These are phyloP conservation scores for Acanthisitta chloris DNA, from an alignment of 2,113 vertebrate genomes.

Conservation along the genomic window DNA sequence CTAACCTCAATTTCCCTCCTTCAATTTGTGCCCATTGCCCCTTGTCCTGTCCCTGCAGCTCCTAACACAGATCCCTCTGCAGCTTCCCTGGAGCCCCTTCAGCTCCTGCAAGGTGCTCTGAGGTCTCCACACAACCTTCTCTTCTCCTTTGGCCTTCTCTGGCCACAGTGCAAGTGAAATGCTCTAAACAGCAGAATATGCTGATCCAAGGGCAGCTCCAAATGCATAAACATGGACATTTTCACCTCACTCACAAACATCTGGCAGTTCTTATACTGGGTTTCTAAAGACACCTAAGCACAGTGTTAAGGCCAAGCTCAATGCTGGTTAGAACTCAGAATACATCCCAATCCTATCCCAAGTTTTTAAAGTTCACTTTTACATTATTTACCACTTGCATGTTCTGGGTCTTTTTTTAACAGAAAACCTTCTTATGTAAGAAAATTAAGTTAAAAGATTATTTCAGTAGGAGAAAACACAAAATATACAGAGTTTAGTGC, in stretches of 20 bases:
- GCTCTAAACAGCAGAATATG: rapidly evolving
- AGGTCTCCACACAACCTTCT: too few species aligned
- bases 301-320: background rate
- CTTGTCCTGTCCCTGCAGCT: too few species aligned
- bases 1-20: too few species aligned
- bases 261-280: background rate
- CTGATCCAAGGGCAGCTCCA: background rate
- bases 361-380: background rate
- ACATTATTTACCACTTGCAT: background rate
- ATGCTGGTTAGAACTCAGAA: background rate
- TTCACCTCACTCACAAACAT: background rate
- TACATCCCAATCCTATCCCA: rapidly evolving
- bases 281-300: background rate
- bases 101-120: too few species aligned
- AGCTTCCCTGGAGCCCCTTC: too few species aligned
- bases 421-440: background rate
- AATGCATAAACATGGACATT: background rate
- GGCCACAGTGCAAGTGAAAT: background rate
- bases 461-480: background rate
- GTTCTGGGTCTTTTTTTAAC: background rate
- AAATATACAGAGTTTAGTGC: background rate
- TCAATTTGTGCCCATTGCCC: too few species aligned
- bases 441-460: background rate
- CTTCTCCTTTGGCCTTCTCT: background rate
- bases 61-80: too few species aligned